These are phyloP conservation scores for Venturia canescens DNA, from an alignment of 1,140 invertebrate species.

Conservation along the genomic window DNA sequence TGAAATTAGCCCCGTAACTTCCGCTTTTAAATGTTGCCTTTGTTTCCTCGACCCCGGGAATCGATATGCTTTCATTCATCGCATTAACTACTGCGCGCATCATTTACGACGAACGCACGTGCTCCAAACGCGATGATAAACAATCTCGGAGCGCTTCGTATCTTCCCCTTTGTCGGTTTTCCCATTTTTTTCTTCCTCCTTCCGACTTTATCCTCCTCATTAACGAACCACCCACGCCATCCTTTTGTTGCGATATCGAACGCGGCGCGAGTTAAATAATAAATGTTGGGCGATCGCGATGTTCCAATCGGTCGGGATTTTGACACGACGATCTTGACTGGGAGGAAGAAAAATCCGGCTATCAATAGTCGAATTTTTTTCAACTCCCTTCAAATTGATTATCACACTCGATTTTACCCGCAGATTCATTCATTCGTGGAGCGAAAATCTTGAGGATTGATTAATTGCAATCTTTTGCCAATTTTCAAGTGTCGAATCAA, in stretches of 20 bases:
- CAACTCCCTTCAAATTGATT: too few species aligned
- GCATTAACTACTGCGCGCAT: not conserved
- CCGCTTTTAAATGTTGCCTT: too few species aligned
- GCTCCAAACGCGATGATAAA: conserved; percentile 23
- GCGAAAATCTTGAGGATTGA: too few species aligned
- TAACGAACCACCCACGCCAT: conserved; percentile 57
- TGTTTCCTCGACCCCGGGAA: too few species aligned
- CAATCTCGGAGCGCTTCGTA: not conserved
- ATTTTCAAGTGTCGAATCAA: too few species aligned
- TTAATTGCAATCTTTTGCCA: too few species aligned
- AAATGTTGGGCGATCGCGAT: not conserved
- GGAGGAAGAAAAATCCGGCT: too few species aligned
- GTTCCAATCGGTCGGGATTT: not conserved
- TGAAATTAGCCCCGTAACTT: too few species aligned
- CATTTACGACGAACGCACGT: conserved; percentile 25
- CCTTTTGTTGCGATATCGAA: conserved; percentile 58
- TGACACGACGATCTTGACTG: not conserved
- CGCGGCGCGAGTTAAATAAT: conserved; percentile 26
- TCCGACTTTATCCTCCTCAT: conserved; percentile 5
- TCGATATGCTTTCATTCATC: not conserved
- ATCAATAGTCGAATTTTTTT: too few species aligned
- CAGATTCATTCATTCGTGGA: too few species aligned
- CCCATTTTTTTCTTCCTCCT: conserved; percentile 10
- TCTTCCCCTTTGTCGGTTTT: not conserved
- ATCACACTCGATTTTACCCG: too few species aligned